These are phyloP conservation scores for Euspilapteryx auroguttella DNA, from an alignment of 2,888 invertebrate species.

Conservation along the genomic window DNA sequence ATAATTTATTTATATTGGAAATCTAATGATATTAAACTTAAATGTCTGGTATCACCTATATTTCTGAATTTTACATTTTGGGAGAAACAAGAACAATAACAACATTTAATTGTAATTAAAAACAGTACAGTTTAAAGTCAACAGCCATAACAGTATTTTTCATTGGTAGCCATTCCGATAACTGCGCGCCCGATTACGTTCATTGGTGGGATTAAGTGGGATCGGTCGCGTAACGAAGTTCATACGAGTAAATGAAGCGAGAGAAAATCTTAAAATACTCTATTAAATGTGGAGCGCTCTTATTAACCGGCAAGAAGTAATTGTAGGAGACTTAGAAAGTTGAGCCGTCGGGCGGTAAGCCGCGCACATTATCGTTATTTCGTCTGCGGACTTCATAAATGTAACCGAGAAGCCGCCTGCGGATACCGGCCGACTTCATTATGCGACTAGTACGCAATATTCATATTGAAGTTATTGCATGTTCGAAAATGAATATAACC, in stretches of 20 bases:
- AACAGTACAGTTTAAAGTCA: slow-evolving; percentile 1
- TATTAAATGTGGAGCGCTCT: no score
- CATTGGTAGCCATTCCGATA: slow-evolving; percentile 36
- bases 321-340: slow-evolving; percentile 54
- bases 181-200: slow-evolving; percentile 39
- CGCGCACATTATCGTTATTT: slow-evolving; percentile 50
- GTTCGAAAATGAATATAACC: no score
- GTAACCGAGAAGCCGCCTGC: slow-evolving; percentile 19
- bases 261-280: slow-evolving; percentile 35
- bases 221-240: slow-evolving; percentile 14
- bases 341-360: slow-evolving; percentile 41
- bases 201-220: slow-evolving; percentile 37
- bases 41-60: no score
- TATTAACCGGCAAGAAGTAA: slow-evolving; percentile 23
- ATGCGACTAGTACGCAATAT: no score
- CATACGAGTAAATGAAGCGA: slow-evolving; percentile 21
- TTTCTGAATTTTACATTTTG: no score
- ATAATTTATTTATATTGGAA: no score
- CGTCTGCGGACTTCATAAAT: slow-evolving; percentile 54
- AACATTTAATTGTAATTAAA: background rate
- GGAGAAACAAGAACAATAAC: no score
- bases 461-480: no score
- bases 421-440: slow-evolving; percentile 11
- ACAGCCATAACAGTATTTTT: slow-evolving; percentile 29
- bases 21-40: no score